Percentiles rank a stretch among this genome's conserved stretches.
These are phyloP conservation scores for Coelinius sp. DNA, from an alignment of 2,888 invertebrate species.

Conservation along the genomic window DNA sequence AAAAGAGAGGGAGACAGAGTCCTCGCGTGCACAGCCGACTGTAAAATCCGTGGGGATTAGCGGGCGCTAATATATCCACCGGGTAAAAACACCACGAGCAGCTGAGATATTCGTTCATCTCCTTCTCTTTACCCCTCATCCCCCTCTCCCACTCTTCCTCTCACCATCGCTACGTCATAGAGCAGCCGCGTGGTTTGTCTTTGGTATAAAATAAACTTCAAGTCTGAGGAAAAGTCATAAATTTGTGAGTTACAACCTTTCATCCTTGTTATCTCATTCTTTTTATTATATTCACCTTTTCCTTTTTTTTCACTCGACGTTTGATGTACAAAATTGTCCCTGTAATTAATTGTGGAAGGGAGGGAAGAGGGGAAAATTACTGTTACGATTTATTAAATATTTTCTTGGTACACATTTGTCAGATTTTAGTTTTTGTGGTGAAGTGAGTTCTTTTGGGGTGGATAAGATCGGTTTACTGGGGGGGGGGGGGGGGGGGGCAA, in stretches of 20 bases:
- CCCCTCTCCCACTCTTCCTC: slow-evolving; percentile 13
- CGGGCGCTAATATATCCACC: slow-evolving; percentile 67
- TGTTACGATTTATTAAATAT: neutral
- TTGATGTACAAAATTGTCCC: slow-evolving; percentile 32
- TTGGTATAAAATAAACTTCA: slow-evolving; percentile 64
- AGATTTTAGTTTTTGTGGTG: neutral
- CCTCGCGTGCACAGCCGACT: slow-evolving; percentile 60
- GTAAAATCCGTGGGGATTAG: slow-evolving; percentile 68
- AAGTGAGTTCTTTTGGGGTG: neutral
- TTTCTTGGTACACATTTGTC: slow-evolving; percentile 8
- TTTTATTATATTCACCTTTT: neutral
- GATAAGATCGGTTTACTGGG: neutral
- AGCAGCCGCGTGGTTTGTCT: slow-evolving; percentile 57
- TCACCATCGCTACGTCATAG: slow-evolving; percentile 26
- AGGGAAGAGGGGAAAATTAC: slow-evolving; percentile 35
- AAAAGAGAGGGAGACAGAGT: slow-evolving; percentile 34
- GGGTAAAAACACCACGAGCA: slow-evolving; percentile 66
- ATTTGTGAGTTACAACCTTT: slow-evolving; percentile 60
- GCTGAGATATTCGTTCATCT: slow-evolving; percentile 65
- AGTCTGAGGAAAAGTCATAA: slow-evolving; percentile 62
- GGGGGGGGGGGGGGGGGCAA: too few relatives aligned
- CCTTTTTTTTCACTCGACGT: slow-evolving; percentile 22
- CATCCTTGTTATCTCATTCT: slow-evolving; percentile 38
- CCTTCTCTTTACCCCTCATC: slow-evolving; percentile 36
- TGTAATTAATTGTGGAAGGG: slow-evolving; percentile 38